Evolutionary conservation across 2,888 invertebrate genomes (phyloP).

Genomic region (Mimumesa dahlbomi): DNA sequence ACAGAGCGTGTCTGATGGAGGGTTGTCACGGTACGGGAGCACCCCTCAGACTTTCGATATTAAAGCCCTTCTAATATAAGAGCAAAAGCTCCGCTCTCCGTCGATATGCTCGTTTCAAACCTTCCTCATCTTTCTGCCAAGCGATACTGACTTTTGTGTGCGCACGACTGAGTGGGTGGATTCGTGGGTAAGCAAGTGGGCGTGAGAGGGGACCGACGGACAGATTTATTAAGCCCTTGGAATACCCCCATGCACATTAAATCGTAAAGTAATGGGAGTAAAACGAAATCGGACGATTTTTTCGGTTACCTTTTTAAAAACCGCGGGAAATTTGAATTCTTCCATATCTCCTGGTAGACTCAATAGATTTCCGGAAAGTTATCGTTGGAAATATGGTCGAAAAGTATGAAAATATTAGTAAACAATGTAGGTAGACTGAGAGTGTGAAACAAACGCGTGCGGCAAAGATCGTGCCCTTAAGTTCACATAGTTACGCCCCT

Average conservation of each 20-base stretch:
- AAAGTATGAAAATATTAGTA: background rate
- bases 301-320: too few relatives aligned
- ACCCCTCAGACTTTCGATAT: slow-evolving; percentile 76
- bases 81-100: slow-evolving; percentile 69
- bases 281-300: background rate
- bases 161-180: slow-evolving; percentile 20
- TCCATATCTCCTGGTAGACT: too few relatives aligned
- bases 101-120: slow-evolving; percentile 67
- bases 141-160: slow-evolving; percentile 47
- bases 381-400: background rate
- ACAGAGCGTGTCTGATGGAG: slow-evolving; percentile 79
- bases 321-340: too few relatives aligned
- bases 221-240: slow-evolving; percentile 28
- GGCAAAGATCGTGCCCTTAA: too few relatives aligned
- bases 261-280: too few relatives aligned
- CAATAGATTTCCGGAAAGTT: too few relatives aligned
- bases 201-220: slow-evolving; percentile 22
- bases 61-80: slow-evolving; percentile 78
- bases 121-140: slow-evolving; percentile 49
- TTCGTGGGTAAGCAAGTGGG: slow-evolving; percentile 42
- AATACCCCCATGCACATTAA: background rate
- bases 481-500: too few relatives aligned
- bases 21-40: slow-evolving; percentile 77
- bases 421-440: slow-evolving; percentile 18
- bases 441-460: background rate